Conservation (phyloP, 2,888 invertebrate genomes). For the Hemistola chrysoprasaria region DNA sequence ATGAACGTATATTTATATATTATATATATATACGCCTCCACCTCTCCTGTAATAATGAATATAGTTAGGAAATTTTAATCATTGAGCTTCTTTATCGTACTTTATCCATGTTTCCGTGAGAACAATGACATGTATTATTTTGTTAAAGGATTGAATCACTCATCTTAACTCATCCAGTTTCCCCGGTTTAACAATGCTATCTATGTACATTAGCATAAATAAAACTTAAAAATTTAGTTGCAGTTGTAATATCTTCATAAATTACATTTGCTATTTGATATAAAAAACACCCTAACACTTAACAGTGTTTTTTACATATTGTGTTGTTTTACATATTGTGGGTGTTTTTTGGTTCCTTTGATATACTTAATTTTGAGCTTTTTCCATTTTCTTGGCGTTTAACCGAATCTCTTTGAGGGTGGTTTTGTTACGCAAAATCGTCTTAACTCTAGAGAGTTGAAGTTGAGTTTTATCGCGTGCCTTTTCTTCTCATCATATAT, state of each 20-base stretch:
- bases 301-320: too few relatives aligned
- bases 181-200: constrained; percentile 12
- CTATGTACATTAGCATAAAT: constrained; percentile 17
- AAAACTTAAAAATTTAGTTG: not conserved
- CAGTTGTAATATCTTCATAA: not conserved
- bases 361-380: too few relatives aligned
- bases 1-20: constrained; percentile 13
- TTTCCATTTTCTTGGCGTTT: too few relatives aligned
- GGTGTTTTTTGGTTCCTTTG: too few relatives aligned
- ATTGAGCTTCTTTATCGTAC: not conserved
- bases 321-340: too few relatives aligned
- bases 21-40: constrained; percentile 14
- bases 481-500: too few relatives aligned
- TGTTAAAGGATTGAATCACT: constrained; percentile 4
- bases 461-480: too few relatives aligned
- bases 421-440: too few relatives aligned
- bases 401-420: too few relatives aligned
- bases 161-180: constrained; percentile 22
- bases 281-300: too few relatives aligned
- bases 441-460: too few relatives aligned
- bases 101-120: constrained; percentile 15
- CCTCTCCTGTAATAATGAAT: constrained; percentile 10
- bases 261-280: not conserved
- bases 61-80: constrained; percentile 4
- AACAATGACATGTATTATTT: constrained; percentile 1